These are phyloP conservation scores for Cydia pomonella DNA, from an alignment of 1,140 invertebrate species.

Conservation along the genomic window DNA sequence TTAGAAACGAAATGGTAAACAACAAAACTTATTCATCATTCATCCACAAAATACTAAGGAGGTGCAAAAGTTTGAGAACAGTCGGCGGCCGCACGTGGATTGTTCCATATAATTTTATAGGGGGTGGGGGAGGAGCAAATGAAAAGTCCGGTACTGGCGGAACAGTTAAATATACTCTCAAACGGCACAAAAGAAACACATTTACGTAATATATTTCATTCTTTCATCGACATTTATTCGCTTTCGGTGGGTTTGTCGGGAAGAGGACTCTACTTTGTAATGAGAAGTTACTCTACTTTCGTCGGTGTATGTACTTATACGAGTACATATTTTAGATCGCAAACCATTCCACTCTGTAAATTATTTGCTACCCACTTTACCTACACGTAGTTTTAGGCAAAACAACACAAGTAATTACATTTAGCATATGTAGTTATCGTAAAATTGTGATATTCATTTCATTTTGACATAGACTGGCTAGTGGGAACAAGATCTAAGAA, in stretches of 20 bases:
- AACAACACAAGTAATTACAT: too few species aligned
- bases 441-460: too few species aligned
- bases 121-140: constrained; percentile 39
- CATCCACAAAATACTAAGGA: not conserved
- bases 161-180: constrained; percentile 51
- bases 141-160: constrained; percentile 48
- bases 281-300: not conserved
- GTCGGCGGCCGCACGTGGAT: constrained; percentile 40
- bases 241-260: constrained; percentile 39
- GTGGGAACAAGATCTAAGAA: too few species aligned
- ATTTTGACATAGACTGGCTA: too few species aligned
- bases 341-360: too few species aligned
- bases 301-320: too few species aligned
- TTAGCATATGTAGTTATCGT: too few species aligned
- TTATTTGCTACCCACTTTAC: too few species aligned
- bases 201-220: constrained; percentile 53
- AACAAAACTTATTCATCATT: not conserved
- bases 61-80: constrained; percentile 43
- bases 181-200: constrained; percentile 53
- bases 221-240: constrained; percentile 43
- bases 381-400: too few species aligned
- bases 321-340: too few species aligned
- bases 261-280: not conserved
- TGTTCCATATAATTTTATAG: constrained; percentile 62
- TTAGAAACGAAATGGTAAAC: not conserved